Evolutionary conservation across 2,797 vertebrate genomes (phyloP).

Genomic region (Siniperca undulata): DNA sequence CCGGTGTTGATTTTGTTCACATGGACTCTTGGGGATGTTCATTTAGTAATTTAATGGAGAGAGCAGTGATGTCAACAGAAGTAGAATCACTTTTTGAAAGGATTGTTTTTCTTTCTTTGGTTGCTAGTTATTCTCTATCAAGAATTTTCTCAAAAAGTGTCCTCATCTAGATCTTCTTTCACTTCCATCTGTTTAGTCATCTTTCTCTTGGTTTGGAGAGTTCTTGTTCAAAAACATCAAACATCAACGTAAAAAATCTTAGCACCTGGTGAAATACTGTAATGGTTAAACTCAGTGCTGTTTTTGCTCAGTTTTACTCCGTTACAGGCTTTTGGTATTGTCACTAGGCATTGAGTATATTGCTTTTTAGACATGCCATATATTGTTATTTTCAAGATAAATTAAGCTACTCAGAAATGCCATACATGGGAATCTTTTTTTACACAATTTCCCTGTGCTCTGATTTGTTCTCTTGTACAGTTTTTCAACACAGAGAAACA

Average conservation of each 20-base stretch:
- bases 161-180: neutral
- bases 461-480: no score
- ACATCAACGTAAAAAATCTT: no score
- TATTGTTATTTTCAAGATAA: neutral
- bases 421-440: no score
- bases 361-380: neutral
- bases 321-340: neutral
- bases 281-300: neutral
- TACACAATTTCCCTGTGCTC: no score
- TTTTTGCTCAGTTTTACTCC: no score
- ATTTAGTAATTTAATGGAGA: slow-evolving; percentile 11
- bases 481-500: no score
- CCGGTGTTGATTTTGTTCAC: slow-evolving; percentile 17
- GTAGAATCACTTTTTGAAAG: neutral
- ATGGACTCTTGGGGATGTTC: neutral
- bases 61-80: neutral
- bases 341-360: no score
- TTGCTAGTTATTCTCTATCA: neutral
- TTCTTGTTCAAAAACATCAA: no score
- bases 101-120: neutral
- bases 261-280: neutral
- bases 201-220: no score
- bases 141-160: neutral
- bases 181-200: neutral
- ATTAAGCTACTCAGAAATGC: no score